Evolutionary conservation across 2,888 invertebrate species (phyloP).

Genomic region (Campopleginae sp.): DNA sequence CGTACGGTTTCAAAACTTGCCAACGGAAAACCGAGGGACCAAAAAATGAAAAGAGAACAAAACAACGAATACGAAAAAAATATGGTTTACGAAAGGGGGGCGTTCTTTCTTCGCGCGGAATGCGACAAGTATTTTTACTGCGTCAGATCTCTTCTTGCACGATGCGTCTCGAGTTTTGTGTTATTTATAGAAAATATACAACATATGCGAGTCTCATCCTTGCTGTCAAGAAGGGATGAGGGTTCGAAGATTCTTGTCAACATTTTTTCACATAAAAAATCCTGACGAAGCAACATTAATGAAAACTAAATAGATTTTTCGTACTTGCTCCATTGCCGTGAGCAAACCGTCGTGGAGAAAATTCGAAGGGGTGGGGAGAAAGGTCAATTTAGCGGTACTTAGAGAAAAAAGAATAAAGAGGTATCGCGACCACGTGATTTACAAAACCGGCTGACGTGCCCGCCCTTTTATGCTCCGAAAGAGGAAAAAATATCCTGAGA

Average conservation of each 20-base stretch:
- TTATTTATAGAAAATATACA: constrained; percentile 76
- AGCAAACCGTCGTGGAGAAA: not conserved
- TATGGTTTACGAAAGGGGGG: not conserved
- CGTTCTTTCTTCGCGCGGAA: constrained; percentile 26
- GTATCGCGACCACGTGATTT: constrained; percentile 44
- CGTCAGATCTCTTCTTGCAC: constrained; percentile 50
- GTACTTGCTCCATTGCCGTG: not conserved
- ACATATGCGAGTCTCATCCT: constrained; percentile 57
- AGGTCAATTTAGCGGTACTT: constrained; percentile 22
- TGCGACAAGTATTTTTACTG: constrained; percentile 62
- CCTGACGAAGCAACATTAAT: not conserved
- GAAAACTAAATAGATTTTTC: not conserved
- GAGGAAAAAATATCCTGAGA: not conserved
- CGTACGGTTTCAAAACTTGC: constrained; percentile 30
- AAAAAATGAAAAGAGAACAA: not conserved
- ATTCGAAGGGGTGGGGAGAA: constrained; percentile 24
- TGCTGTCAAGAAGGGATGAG: constrained; percentile 65
- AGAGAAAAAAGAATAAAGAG: constrained; percentile 13
- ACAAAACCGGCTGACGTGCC: constrained; percentile 20
- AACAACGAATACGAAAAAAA: constrained; percentile 23
- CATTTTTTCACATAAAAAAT: constrained; percentile 8
- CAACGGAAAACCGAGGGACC: not conserved
- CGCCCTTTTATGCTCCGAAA: not conserved
- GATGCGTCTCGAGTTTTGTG: constrained; percentile 61
- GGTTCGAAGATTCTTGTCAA: constrained; percentile 12